Base-by-base conservation (phyloP, 2,888 invertebrate genomes). In the Vanessa cardui region DNA sequence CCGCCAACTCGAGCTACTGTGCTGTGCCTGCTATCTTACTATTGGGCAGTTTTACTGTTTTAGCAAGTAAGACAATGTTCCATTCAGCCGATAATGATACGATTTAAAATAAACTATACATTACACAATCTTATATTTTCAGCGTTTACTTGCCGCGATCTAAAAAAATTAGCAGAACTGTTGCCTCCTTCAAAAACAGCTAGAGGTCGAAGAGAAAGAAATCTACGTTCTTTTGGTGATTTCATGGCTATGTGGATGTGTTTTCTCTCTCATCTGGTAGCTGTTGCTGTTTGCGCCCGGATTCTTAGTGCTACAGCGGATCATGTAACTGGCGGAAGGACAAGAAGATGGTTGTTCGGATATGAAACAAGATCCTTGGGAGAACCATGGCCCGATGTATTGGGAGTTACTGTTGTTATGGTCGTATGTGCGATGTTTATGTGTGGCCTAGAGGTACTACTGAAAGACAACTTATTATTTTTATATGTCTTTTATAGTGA, bases 311-410 rank as follows among this genome's bases (percentile, higher is more conserved):
- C 94, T 2, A 94, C 94, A 0, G 93, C 95, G 8, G 94, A 95
- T 76, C 94, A 94, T 72, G 94, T 94, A 67, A 94, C 94, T 44
- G 93, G 90, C 20, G 94, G 94, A 1, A 83, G 93, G 46, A 93
- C 94, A n/a, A 90, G 94, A 68, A 89, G 94, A 58, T 94, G 94
- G 93, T 79, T 94, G 47, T 94, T 94, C 74, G 94, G 94, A 2
- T 89, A 94, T 74, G 94, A 94, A 77, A 93, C 94, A 6, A 89
- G 93, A 75, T 89, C 94, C 0, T 80, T 94, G 64, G 94, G 94
- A 0, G 94, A 94, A 76, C 94, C 94, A 0, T 94, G 94, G 94
- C 95, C 95, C 31, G 95, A 95, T 77, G 94, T 94, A 5, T 77
- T 95, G 6, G 95, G 94, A 6, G 94, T 95, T 3, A 94, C 94